phyloP scores from a whole-genome alignment of 2,888 invertebrate species.

The Dexiosoma caninum region DNA sequence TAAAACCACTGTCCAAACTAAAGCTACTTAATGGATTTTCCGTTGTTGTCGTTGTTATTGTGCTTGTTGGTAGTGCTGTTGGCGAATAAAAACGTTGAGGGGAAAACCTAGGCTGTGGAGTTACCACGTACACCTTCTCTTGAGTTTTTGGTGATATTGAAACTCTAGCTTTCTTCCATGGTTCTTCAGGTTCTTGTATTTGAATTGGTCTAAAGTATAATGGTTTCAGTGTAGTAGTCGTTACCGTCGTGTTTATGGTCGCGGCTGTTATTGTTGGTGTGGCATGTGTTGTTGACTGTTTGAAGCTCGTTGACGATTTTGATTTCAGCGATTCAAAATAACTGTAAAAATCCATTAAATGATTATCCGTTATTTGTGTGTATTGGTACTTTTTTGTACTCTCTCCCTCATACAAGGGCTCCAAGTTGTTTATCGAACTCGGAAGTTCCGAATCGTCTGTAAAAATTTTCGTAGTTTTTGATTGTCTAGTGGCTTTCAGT shows the following conservation, averaged over 20 bases:
- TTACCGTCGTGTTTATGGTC: constrained; percentile 63
- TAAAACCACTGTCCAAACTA: constrained; percentile 65
- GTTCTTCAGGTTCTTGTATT: constrained; percentile 68
- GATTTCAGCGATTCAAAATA: constrained; percentile 34
- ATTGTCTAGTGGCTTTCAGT: constrained; percentile 67
- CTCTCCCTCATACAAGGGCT: constrained; percentile 69
- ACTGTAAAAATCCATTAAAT: constrained; percentile 69
- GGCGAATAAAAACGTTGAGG: constrained; percentile 61
- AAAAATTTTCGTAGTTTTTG: constrained; percentile 70
- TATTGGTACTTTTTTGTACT: constrained; percentile 68
- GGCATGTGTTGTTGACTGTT: constrained; percentile 39
- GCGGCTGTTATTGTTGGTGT: constrained; percentile 62
- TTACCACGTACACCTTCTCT: constrained; percentile 90
- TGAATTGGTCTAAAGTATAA: constrained; percentile 65
- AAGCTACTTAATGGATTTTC: constrained; percentile 25
- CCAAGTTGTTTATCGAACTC: constrained; percentile 71
- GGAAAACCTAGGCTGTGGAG: constrained; percentile 81
- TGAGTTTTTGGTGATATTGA: constrained; percentile 87
- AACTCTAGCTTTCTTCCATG: constrained; percentile 84
- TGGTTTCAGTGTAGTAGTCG: constrained; percentile 78
- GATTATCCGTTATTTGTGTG: constrained; percentile 71
- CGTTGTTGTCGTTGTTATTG: constrained; percentile 37
- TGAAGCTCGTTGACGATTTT: constrained; percentile 12
- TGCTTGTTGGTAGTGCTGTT: background rate
- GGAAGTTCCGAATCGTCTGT: constrained; percentile 66